These are phyloP conservation scores for Gonocerus acuteangulatus DNA, from an alignment of 2,888 invertebrate species.

Conservation along the genomic window DNA sequence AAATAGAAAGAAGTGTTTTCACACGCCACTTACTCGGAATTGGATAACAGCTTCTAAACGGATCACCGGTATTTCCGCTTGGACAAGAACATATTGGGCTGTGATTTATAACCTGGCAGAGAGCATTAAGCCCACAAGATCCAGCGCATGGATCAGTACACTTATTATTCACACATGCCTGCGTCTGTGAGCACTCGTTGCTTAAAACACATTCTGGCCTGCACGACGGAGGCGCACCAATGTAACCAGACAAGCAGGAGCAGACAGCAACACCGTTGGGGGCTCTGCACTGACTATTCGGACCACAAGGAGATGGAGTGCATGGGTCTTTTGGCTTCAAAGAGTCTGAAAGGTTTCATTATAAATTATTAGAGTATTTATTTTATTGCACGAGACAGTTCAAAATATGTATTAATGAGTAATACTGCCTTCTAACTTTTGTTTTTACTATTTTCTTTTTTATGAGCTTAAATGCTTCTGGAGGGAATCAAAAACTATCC, in stretches of 20 bases:
- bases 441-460: no score
- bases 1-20: neutral
- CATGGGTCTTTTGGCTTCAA: constrained; percentile 52
- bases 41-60: constrained; percentile 42
- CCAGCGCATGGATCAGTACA: constrained; percentile 68
- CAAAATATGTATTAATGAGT: no score
- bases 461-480: no score
- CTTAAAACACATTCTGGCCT: constrained; percentile 72
- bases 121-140: constrained; percentile 68
- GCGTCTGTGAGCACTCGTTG: constrained; percentile 55
- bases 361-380: neutral
- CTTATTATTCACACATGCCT: constrained; percentile 62
- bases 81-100: constrained; percentile 69
- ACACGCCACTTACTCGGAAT: constrained; percentile 27
- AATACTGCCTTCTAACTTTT: no score
- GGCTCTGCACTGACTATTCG: constrained; percentile 69
- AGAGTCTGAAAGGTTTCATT: constrained; percentile 1
- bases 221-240: constrained; percentile 70
- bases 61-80: constrained; percentile 69
- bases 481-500: no score
- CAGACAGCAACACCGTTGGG: constrained; percentile 53
- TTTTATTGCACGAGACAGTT: no score
- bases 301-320: constrained; percentile 69
- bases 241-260: constrained; percentile 63
- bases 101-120: constrained; percentile 74